Base-by-base conservation (phyloP, 2,888 invertebrate species). In the Coelogynopora nodosa region DNA sequence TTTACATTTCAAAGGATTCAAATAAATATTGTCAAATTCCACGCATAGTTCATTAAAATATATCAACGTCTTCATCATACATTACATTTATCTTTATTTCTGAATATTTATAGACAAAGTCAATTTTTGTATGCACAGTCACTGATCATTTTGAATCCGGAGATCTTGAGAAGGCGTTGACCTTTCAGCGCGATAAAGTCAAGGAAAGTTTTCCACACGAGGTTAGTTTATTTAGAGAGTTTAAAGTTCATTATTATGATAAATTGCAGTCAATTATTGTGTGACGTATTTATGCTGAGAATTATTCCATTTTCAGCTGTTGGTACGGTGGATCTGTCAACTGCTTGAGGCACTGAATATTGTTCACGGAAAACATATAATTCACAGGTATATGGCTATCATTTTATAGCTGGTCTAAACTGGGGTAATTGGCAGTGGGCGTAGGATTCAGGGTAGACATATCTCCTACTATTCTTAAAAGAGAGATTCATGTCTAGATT, bases 91-190 rank as follows among this genome's bases (percentile, higher is more conserved):
- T n/a, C n/a, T n/a, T n/a, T n/a, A n/a, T n/a, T n/a, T n/a, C n/a
- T n/a, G n/a, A n/a, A n/a, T n/a, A n/a, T n/a, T 74, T 74, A n/a
- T 26, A 74, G 74, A 74, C 74, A 74, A 23, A 74, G 23, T 74
- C 74, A 13, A 74, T 74, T 13, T 74, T 23, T 23, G 74, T 74
- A n/a, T 74, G 74, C 27, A 74, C 74, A 74, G 10, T 74, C 27
- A 74, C 23, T 5, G 10, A 74, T 5, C 2, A 5, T 2, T 23
- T 13, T 2, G 23, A 5, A 13, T 10, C 2, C 2, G 74, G 74
- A 5, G 23, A 23, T 74, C 23, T 74, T 5, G 74, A 10, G 2
- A 74, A 74, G 27, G 2, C 2, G 2, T 74, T 74, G 74, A 23
- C 27, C 2, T 2, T 23, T 23, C 74, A 74, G 23, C 74, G 74